Percentiles rank a stretch among this genome's conserved stretches.
These are phyloP conservation scores for Conops quadrifasciatus DNA, from an alignment of 2,888 invertebrate genomes.

Conservation along the genomic window DNA sequence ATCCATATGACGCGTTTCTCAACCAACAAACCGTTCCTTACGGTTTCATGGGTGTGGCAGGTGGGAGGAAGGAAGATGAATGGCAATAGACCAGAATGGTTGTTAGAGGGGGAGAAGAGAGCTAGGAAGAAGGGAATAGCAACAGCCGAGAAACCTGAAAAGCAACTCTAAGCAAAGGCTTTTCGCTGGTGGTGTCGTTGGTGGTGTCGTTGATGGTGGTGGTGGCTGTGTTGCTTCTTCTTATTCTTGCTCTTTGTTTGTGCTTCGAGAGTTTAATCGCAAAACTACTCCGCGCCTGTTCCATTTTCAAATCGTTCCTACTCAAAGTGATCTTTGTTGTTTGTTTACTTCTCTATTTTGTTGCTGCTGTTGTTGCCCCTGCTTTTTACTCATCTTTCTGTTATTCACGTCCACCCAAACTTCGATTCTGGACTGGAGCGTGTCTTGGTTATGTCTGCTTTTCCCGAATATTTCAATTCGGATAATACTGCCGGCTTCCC, in stretches of 20 bases:
- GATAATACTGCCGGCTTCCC: too few relatives aligned
- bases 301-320: conserved; percentile 18
- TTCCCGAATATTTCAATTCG: too few relatives aligned
- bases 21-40: background rate
- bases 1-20: background rate
- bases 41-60: background rate
- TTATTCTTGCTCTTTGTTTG: too few relatives aligned
- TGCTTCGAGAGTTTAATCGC: too few relatives aligned
- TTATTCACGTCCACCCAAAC: too few relatives aligned
- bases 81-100: too few relatives aligned
- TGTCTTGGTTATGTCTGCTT: too few relatives aligned
- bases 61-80: background rate
- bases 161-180: conserved; percentile 45
- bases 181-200: conserved; percentile 29
- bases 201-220: background rate
- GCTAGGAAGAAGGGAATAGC: background rate
- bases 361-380: conserved; percentile 4
- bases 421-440: too few relatives aligned
- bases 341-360: conserved; percentile 14
- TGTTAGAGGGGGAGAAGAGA: background rate
- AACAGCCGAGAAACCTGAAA: conserved; percentile 53
- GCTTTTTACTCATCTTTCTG: too few relatives aligned
- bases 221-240: too few relatives aligned
- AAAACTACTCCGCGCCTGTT: too few relatives aligned
- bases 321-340: background rate